phyloP scores from a whole-genome alignment of 2,888 invertebrate genomes.

The Drosophila stalkeri region DNA sequence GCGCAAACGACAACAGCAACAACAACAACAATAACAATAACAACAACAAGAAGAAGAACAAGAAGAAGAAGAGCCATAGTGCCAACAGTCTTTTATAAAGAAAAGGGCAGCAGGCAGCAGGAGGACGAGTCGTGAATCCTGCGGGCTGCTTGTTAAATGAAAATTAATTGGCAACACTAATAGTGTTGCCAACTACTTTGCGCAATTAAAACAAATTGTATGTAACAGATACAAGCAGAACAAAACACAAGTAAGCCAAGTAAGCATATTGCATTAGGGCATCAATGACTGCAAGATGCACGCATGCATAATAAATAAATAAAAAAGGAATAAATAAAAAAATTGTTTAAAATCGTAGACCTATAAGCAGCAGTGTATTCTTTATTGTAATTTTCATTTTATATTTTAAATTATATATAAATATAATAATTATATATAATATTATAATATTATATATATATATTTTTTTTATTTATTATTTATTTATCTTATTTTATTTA shows the following conservation, averaged over 20 bases:
- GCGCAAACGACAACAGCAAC: conserved; percentile 25
- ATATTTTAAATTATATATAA: no score
- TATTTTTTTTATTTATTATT: no score
- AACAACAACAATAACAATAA: conserved; percentile 21
- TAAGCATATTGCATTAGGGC: not conserved
- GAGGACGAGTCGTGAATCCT: conserved; percentile 52
- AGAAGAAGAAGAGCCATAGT: not conserved
- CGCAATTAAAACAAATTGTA: conserved; percentile 82
- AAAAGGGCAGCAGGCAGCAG: conserved; percentile 14
- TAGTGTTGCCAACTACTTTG: conserved; percentile 76
- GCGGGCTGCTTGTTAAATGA: conserved; percentile 70
- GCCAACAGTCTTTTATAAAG: conserved; percentile 15
- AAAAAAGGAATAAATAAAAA: no score
- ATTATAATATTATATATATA: no score
- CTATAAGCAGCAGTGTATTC: no score
- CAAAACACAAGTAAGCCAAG: conserved; percentile 9
- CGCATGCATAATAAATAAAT: no score
- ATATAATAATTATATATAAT: no score
- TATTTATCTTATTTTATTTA: no score
- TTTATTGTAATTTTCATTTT: no score
- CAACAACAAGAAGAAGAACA: not conserved
- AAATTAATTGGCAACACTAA: conserved; percentile 78
- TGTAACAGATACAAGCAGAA: conserved; percentile 68
- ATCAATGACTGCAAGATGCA: not conserved
- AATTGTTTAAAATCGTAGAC: no score